phyloP scores from a whole-genome alignment of 1,140 invertebrate genomes.

The Micrasema longulum region DNA sequence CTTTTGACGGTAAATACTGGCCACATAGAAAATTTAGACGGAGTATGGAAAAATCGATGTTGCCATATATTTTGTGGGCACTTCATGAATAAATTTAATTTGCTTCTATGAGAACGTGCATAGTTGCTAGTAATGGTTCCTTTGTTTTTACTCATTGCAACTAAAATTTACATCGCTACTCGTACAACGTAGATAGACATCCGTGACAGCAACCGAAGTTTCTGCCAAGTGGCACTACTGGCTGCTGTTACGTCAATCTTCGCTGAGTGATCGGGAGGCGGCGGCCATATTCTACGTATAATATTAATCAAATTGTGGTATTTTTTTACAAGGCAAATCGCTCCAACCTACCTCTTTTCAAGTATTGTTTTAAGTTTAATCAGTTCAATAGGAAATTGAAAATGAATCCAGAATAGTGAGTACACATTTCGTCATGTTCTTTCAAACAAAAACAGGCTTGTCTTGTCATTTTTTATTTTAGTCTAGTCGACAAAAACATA shows the following conservation, averaged over 20 bases:
- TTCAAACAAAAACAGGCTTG: conserved; percentile 47
- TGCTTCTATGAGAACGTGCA: no score
- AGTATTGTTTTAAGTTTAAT: conserved; percentile 45
- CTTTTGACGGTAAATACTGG: conserved; percentile 10
- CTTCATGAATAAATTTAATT: no score
- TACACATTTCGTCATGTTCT: conserved; percentile 26
- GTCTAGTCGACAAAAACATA: conserved; percentile 43
- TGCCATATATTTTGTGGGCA: neutral
- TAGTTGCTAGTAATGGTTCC: no score
- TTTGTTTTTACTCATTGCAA: conserved; percentile 3
- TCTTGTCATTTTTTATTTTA: conserved; percentile 42
- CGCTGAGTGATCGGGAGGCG: conserved; percentile 41
- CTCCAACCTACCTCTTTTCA: conserved; percentile 36
- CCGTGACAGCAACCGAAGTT: conserved; percentile 44
- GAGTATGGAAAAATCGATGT: neutral
- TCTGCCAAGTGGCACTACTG: conserved; percentile 48
- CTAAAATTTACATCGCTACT: neutral
- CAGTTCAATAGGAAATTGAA: conserved; percentile 41
- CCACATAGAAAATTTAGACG: conserved; percentile 14
- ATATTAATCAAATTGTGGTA: conserved; percentile 41
- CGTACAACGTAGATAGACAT: conserved; percentile 31
- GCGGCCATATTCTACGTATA: conserved; percentile 47
- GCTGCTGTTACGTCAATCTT: conserved; percentile 48
- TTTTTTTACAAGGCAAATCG: conserved; percentile 46
- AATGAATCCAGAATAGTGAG: conserved; percentile 55